Percentiles rank a stretch among this genome's conserved stretches.
Conservation (phyloP, 1,140 invertebrate genomes). For the Gonatopus flavifemur region DNA sequence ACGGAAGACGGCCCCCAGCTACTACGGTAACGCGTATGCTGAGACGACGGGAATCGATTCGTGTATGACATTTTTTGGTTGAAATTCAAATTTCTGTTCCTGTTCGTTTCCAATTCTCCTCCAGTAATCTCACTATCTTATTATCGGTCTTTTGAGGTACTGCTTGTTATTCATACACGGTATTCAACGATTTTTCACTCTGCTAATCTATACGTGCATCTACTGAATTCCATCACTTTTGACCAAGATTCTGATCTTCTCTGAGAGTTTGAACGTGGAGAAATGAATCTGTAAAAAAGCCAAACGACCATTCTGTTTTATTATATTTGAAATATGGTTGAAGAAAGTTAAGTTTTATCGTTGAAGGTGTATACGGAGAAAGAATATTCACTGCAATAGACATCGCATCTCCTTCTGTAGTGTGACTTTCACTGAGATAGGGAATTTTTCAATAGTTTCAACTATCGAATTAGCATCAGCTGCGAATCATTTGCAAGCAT, state of each 20-base stretch:
- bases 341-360: no score
- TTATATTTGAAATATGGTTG: constrained; percentile 4
- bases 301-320: constrained; percentile 4
- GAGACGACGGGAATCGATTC: constrained; percentile 64
- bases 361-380: no score
- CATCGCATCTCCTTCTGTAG: no score
- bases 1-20: constrained; percentile 67
- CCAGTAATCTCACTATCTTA: no score
- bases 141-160: not conserved
- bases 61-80: constrained; percentile 59
- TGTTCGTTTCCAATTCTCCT: not conserved
- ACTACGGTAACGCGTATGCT: constrained; percentile 63
- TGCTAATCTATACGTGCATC: not conserved
- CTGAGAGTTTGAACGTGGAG: constrained; percentile 7
- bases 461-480: no score
- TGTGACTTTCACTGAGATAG: no score
- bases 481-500: no score
- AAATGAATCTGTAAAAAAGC: not conserved
- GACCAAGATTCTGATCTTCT: not conserved
- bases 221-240: constrained; percentile 3
- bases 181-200: not conserved
- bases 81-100: not conserved
- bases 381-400: no score
- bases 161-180: not conserved
- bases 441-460: no score